Percentiles rank a stretch among this genome's conserved stretches.
These are phyloP conservation scores for Stenoptilia bipunctidactyla DNA, from an alignment of 2,888 invertebrate species.

Conservation along the genomic window DNA sequence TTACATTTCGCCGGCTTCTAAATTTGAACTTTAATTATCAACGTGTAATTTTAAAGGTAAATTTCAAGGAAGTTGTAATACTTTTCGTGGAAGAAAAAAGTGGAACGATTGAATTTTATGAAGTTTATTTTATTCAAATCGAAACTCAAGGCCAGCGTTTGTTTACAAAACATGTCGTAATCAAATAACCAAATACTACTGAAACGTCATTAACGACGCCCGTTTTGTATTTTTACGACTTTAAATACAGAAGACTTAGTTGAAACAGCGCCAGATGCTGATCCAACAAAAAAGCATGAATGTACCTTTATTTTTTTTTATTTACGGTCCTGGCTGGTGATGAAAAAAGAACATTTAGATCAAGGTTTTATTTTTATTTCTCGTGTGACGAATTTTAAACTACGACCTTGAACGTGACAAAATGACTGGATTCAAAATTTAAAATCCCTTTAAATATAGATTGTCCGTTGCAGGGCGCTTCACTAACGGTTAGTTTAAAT, in stretches of 20 bases:
- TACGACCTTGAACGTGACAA: slow-evolving; percentile 65
- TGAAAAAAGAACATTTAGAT: no score
- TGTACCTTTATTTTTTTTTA: no score
- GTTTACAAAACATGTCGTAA: no score
- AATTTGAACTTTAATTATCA: no score
- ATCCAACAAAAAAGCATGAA: slow-evolving; percentile 20
- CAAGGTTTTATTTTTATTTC: background rate
- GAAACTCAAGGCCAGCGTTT: no score
- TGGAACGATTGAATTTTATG: no score
- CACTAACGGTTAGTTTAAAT: slow-evolving; percentile 59
- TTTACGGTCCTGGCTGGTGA: no score
- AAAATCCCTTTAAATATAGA: slow-evolving; percentile 53
- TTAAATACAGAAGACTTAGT: slow-evolving; percentile 20
- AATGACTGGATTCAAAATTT: slow-evolving; percentile 52
- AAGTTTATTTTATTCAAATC: no score
- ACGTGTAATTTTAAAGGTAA: no score
- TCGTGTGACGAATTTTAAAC: slow-evolving; percentile 18
- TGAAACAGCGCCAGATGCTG: slow-evolving; percentile 39
- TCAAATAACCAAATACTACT: slow-evolving; percentile 2
- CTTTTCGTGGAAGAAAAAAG: no score
- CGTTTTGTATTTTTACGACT: slow-evolving; percentile 31
- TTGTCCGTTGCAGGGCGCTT: slow-evolving; percentile 53
- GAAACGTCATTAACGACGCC: slow-evolving; percentile 13
- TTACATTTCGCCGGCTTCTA: background rate
- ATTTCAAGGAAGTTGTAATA: no score